Evolutionary conservation across 2,888 invertebrate species (phyloP), one percentile per base, ranked within the genome.

Genomic region (Chorisops tibialis): DNA sequence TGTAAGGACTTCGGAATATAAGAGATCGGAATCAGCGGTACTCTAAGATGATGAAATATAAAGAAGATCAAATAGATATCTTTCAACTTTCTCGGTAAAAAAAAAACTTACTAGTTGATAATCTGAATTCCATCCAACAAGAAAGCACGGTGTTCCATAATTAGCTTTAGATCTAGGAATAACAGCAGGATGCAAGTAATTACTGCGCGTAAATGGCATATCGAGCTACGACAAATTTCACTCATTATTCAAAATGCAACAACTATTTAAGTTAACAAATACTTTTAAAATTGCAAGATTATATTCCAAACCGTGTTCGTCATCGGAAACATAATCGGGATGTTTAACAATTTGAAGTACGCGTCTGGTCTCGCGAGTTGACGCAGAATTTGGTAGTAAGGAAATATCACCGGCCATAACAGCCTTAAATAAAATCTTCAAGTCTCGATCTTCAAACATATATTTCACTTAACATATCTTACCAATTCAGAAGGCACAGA

Each of bases 171-270:
- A 38, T 21, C 12, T 22, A 9, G 52, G 52, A 37, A 52, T 52
- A n/a, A 52, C 22, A 18, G 39, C 39, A 11, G 52, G 52, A 21
- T 52, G 52, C 9, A 52, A 38, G n/a, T 38, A 52, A 19, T 52
- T 52, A 4, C 38, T 21, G 6, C 52, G 18, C 4, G 39, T 21
- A n/a, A 52, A 52, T n/a, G 52, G 38, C 52, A 52, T 52, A 14
- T 52, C 52, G 19, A 52, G 14, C 52, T 52, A 9, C 30, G 12
- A 39, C 18, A 12, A 19, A 19, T 3, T 45, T 19, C 11, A 19
- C 14, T 45, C 16, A 45, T 18, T 14, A 14, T 22, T 48, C 4
- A 48, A 50, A n/a, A 35, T 48, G 16, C 45, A 12, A 11, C 16
- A 5, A 2, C 16, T n/a, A 48, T 9, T 6, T 49, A 30, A 50